Conservation (phyloP, 2,797 vertebrate genomes). For the Spea hammondii region DNA sequence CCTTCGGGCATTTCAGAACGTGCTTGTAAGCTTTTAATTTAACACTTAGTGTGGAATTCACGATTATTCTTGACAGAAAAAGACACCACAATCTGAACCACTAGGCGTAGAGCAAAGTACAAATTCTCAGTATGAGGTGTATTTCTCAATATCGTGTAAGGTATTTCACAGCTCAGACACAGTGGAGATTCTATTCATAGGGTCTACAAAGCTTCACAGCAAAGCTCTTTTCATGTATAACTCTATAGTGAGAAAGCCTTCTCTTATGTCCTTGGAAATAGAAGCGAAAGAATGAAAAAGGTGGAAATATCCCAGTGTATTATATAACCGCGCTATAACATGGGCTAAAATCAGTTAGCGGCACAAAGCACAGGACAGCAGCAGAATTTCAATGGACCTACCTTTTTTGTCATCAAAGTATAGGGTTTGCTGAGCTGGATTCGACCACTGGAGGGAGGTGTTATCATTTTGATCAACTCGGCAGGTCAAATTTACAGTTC, state of each 20-base stretch:
- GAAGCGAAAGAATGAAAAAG: conserved; percentile 16
- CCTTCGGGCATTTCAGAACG: conserved; percentile 36
- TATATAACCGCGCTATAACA: conserved; percentile 39
- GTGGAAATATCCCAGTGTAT: conserved; percentile 42
- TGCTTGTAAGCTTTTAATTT: conserved; percentile 46
- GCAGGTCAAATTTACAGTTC: conserved; percentile 93
- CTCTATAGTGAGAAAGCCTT: conserved; percentile 12
- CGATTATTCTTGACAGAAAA: conserved; percentile 43
- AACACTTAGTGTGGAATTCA: conserved; percentile 36
- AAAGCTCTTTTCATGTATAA: conserved; percentile 35
- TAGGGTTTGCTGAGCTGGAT: conserved; percentile 98
- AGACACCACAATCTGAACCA: conserved; percentile 26
- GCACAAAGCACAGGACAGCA: not conserved
- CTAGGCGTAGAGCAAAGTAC: conserved; percentile 19
- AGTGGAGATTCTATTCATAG: conserved; percentile 40
- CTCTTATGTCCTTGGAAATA: conserved; percentile 1
- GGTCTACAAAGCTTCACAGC: conserved; percentile 38
- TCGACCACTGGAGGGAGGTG: conserved; percentile 99
- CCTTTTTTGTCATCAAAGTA: conserved; percentile 99
- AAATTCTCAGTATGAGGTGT: conserved; percentile 43
- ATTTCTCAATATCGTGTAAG: conserved; percentile 22
- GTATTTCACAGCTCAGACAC: conserved; percentile 35
- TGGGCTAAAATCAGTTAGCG: conserved; percentile 15
- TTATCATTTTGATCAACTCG: conserved; percentile 99
- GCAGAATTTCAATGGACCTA: conserved; percentile 59